Base-by-base conservation (phyloP, 1,140 invertebrate genomes). In the Galendromus occidentalis region DNA sequence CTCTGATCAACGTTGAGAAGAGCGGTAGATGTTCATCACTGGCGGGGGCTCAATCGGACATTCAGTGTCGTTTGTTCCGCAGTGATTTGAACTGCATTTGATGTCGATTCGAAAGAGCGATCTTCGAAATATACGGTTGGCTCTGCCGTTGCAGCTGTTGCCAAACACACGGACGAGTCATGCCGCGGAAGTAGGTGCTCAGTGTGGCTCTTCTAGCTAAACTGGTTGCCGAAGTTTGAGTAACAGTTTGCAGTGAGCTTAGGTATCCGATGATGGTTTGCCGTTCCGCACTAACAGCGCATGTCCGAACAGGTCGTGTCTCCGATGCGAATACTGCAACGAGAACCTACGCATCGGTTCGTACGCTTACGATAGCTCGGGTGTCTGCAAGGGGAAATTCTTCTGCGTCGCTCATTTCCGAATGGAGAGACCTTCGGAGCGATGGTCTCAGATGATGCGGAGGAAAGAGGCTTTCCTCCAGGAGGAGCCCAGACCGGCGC, bases 291-390 rank as follows among this genome's bases (percentile, higher is more conserved):
- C 20, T 33, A 47, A 47, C n/a, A n/a, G n/a, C 33, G 25, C 51
- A 33, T 25, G 51, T 25, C 17, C 51, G 14, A 29, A 17, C 33
- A 59, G 51, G 14, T 68, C 84, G 66, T 90, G 87, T 74, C 86
- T 90, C 72, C 82, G 82, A 71, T 86, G 83, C 74, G 83, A 86
- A 76, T 86, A 85, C 74, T 87, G 85, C 70, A 80, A 80, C 66
- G 82, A 80, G 63, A 80, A 80, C 20, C 77, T 87, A 29, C 78
- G 85, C 67, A 78, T 86, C 68, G 84, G 85, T 77, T 82, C 74
- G 65, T 76, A 76, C 66, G 69, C 72, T 29, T 74, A 71, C 71
- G 72, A 75, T 39, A 71, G 70, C 63, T 67, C 69, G 28, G 69
- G 67, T 9, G 66, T 42, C 12, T 73, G 70, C 59, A 70, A 71